Conservation (phyloP, 1,140 invertebrate genomes). For the Brachionus asplanchnoidis region DNA sequence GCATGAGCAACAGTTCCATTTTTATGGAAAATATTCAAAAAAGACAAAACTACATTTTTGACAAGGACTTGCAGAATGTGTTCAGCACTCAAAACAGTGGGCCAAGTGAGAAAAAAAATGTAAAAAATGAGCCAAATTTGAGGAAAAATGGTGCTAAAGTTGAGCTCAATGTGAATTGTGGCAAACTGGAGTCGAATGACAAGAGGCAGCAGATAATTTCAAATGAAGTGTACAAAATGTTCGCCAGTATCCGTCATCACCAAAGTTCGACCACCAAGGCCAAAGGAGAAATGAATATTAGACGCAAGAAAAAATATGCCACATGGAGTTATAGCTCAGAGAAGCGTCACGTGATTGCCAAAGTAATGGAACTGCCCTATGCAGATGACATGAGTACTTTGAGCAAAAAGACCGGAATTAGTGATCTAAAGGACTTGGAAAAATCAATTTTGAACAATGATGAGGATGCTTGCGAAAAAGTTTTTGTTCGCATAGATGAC, state of each 20-base stretch:
- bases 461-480: not conserved
- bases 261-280: not conserved
- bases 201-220: conserved; percentile 9
- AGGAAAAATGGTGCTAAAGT: not conserved
- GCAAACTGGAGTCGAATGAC: not conserved
- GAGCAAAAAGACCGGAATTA: conserved; percentile 1
- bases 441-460: conserved; percentile 21
- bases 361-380: conserved; percentile 36
- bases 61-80: conserved; percentile 9
- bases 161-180: not conserved
- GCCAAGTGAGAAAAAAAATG: not conserved
- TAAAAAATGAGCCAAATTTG: not conserved
- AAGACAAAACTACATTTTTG: conserved; percentile 38
- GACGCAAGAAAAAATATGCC: not conserved
- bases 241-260: conserved; percentile 27
- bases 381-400: conserved; percentile 12
- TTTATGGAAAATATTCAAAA: conserved; percentile 27
- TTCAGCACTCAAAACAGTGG: not conserved
- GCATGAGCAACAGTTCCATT: not conserved
- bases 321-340: conserved; percentile 26
- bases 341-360: conserved; percentile 30
- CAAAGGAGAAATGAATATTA: conserved; percentile 32
- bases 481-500: conserved; percentile 41
- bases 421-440: conserved; percentile 29
- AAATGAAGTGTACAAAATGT: conserved; percentile 37